Evolutionary conservation across 1,140 invertebrate species (phyloP), one percentile per base, ranked within the genome.

Genomic region (Subanguina moxae): DNA sequence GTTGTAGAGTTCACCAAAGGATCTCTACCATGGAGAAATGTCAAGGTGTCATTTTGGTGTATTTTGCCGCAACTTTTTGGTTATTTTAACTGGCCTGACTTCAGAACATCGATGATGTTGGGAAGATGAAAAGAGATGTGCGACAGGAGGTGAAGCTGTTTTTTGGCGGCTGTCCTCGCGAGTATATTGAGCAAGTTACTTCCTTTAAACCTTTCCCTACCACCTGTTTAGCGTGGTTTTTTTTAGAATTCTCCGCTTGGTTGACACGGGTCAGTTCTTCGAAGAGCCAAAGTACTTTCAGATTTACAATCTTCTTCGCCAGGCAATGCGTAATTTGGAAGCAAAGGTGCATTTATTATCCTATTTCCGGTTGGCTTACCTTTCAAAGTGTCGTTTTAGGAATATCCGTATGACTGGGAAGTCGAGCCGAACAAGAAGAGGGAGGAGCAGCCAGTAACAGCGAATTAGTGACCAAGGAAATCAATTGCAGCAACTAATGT

Each of bases 31-130:
- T 61, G 58, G 58, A 27, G 30, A 3, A 11, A 30, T 9, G 19
- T 42, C 21, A n/a, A 61, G 25, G 58, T 61, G 15, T 13, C n/a
- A n/a, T 45, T 45, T 45, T 13, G 43, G 43, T 45, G 43, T 45
- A 45, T 45, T 45, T 11, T n/a, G n/a, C n/a, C n/a, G n/a, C 43
- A 45, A 45, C n/a, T 45, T 45, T 45, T 45, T 45, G n/a, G 11
- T 45, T 45, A 45, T 45, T n/a, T 45, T n/a, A n/a, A n/a, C n/a
- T n/a, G n/a, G 43, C n/a, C n/a, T 45, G 43, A 45, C n/a, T 45
- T 13, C 43, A 45, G 43, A 45, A 45, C 43, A 45, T 45, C n/a
- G 43, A 45, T n/a, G 43, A 45, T n/a, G n/a, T 45, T n/a, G 43
- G 43, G n/a, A 45, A 45, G 11, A 45, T 45, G 43, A 45, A 45